Evolutionary conservation across 2,113 vertebrate species (phyloP).

Genomic region (Prunella fulvescens): DNA sequence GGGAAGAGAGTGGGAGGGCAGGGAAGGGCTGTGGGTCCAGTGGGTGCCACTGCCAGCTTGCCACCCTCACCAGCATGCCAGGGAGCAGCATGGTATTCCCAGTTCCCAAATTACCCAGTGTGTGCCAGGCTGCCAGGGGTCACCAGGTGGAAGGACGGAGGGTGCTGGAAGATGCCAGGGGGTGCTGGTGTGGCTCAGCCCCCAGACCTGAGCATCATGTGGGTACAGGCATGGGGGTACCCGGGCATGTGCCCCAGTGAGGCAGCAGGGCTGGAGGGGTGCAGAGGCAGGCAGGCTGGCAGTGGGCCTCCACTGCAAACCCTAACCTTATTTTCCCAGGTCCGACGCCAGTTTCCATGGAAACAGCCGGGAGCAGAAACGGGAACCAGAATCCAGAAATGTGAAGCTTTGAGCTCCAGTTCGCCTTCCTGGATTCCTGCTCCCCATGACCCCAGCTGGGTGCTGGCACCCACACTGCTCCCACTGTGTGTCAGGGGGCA

Average conservation of each 20-base stretch:
- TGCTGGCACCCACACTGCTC: background rate
- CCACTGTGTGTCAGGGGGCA: fast-evolving
- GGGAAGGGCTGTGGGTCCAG: background rate
- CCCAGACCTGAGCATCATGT: background rate
- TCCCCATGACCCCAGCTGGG: background rate
- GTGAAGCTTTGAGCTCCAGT: constrained; percentile 55
- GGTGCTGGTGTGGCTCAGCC: background rate
- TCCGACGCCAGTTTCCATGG: constrained; percentile 73
- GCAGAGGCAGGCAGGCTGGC: constrained; percentile 40
- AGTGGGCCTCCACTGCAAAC: constrained; percentile 51
- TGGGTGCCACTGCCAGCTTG: fast-evolving
- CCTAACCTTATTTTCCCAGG: constrained; percentile 74
- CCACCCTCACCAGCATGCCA: background rate
- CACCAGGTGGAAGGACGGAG: background rate
- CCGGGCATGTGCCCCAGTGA: fast-evolving
- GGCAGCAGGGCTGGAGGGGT: background rate
- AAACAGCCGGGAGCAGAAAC: constrained; percentile 71
- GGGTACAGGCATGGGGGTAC: background rate
- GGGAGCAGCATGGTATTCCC: fast-evolving
- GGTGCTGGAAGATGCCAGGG: background rate
- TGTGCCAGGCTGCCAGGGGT: background rate
- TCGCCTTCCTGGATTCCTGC: constrained; percentile 59
- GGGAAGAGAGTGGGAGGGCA: background rate
- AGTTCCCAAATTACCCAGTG: background rate
- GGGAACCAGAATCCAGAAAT: constrained; percentile 71